Evolutionary conservation across 2,888 invertebrate species (phyloP).

Genomic region (Cerceris ruficornis): DNA sequence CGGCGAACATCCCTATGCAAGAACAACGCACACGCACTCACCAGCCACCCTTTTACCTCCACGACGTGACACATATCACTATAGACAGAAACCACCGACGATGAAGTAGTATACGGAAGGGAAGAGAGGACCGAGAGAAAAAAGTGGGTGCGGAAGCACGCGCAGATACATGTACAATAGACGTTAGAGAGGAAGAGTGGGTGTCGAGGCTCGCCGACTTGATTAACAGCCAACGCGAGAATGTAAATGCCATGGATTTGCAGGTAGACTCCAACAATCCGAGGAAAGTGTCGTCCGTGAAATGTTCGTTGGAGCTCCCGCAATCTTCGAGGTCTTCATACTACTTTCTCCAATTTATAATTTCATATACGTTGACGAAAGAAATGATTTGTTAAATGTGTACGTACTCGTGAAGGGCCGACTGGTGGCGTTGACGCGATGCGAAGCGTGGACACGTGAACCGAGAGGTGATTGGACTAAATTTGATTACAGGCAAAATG

Average conservation of each 20-base stretch:
- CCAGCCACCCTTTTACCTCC: conserved; percentile 44
- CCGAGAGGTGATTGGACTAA: conserved; percentile 52
- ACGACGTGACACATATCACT: conserved; percentile 2
- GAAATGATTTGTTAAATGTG: background rate
- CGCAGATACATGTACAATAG: background rate
- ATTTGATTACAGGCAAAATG: conserved; percentile 43
- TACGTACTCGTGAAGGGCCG: conserved; percentile 1
- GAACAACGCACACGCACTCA: conserved; percentile 42
- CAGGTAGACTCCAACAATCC: too few relatives aligned
- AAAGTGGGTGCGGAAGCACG: background rate
- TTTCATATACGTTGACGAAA: too few relatives aligned
- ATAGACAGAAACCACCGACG: background rate
- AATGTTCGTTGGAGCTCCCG: too few relatives aligned
- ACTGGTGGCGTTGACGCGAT: conserved; percentile 33
- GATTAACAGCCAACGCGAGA: too few relatives aligned
- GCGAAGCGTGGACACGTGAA: conserved; percentile 55
- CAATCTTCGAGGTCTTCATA: too few relatives aligned
- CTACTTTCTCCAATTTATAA: too few relatives aligned
- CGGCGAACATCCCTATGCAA: conserved; percentile 51
- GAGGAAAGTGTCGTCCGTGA: too few relatives aligned
- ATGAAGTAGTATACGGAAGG: background rate
- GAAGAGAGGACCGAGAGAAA: background rate
- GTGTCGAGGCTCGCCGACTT: too few relatives aligned
- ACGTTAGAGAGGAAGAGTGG: background rate
- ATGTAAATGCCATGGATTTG: too few relatives aligned